Percentiles rank a stretch among this genome's conserved stretches.
Conservation (phyloP, 2,797 vertebrate genomes). For the Sebastes kiyomatsui region DNA sequence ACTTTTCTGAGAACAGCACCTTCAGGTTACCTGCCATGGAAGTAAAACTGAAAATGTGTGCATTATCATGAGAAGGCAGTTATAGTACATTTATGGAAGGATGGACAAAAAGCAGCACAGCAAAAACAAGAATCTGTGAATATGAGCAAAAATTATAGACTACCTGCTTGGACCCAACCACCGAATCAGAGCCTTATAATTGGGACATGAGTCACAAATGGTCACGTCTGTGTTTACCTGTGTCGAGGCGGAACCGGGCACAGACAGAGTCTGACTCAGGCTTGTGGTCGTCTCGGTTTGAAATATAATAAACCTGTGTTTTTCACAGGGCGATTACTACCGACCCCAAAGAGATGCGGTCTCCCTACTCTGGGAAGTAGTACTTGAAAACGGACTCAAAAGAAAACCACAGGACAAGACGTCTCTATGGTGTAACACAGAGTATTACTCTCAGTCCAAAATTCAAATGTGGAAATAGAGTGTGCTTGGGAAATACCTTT, state of each 20-base stretch:
- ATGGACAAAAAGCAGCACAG: background rate
- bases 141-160: background rate
- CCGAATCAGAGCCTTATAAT: constrained; percentile 10
- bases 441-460: background rate
- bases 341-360: constrained; percentile 9
- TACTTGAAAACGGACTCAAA: background rate
- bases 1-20: constrained; percentile 20
- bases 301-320: constrained; percentile 35
- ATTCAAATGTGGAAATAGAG: background rate
- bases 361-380: background rate
- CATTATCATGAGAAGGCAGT: background rate
- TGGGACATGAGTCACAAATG: constrained; percentile 41
- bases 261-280: constrained; percentile 48
- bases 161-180: background rate
- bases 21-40: no score
- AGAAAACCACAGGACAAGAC: background rate
- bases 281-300: constrained; percentile 20
- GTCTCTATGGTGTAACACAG: background rate
- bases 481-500: background rate
- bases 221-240: constrained; percentile 52
- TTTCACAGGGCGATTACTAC: background rate
- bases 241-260: background rate
- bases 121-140: background rate
- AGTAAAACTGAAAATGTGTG: background rate
- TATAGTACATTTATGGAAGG: background rate